Base-by-base conservation (phyloP, 2,113 vertebrate genomes). In the Lepus timidus region DNA sequence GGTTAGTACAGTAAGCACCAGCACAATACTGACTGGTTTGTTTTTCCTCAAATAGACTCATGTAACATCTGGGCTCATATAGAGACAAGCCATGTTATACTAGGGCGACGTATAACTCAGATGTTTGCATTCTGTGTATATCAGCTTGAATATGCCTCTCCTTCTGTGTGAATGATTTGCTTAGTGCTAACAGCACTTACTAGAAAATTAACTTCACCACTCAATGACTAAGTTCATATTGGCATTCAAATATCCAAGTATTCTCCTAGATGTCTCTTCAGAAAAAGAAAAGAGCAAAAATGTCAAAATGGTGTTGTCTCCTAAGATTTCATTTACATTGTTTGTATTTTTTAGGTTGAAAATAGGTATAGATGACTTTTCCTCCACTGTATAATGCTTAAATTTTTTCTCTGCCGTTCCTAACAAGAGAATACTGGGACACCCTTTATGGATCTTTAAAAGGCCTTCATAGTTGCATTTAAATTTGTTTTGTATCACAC, bases 1-100 rank as follows among this genome's bases (percentile, higher is more conserved):
- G 58, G 61, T 93, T 55, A 79, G 65, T 25, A n/a, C 3, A 10
- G 23, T 71, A 4, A 29, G 93, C 61, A 44, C 12, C 29, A 87
- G 80, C 75, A 64, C 71, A 23, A 12, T 58, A 83, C 81, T 71
- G 68, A 70, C 9, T 84, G 65, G n/a, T 75, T 51, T 33, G 51
- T 85, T 68, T 71, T 68, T 75, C 23, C 67, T 64, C 55, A 29
- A 91, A 87, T 76, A 89, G 86, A 87, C 39, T 81, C 36, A 8
- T 84, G n/a, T 86, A 96, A 94, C 96, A 96, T 94, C 97, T 97
- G 96, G 97, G 29, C 61, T 71, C 55, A 13, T 61, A 81, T 3
- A 81, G 80, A 91, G 22, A 14, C n/a, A 51, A 93, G 70, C 83
- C 84, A 76, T 76, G 67, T 80, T 88, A 89, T 68, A 65, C 49